A percentile compares a stretch with the other conserved stretches of the same genome.
These are phyloP conservation scores for Scartelaos histophorus DNA, from an alignment of 2,113 vertebrate genomes.

Conservation along the genomic window DNA sequence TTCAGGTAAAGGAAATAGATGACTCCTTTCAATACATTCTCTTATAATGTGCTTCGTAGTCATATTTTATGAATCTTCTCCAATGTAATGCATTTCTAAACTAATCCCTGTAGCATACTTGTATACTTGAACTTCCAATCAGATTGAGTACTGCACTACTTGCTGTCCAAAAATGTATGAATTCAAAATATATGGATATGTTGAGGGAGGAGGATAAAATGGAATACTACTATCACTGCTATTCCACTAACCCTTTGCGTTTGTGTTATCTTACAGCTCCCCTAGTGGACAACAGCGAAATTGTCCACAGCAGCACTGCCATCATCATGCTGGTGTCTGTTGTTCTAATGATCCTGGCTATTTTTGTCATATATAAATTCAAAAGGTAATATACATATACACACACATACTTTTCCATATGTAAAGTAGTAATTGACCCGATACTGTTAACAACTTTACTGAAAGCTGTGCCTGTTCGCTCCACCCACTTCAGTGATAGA, in stretches of 20 bases:
- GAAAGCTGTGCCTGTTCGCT: slow-evolving; percentile 16
- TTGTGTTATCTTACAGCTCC: slow-evolving; percentile 53
- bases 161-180: too few species aligned
- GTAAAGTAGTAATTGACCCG: not conserved
- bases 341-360: slow-evolving; percentile 61
- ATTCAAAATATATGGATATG: too few species aligned
- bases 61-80: too few species aligned
- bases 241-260: slow-evolving; percentile 4
- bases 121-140: too few species aligned
- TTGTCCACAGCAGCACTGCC: slow-evolving; percentile 62
- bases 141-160: too few species aligned
- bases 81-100: too few species aligned
- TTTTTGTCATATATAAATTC: slow-evolving; percentile 73
- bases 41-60: not conserved
- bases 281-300: slow-evolving; percentile 64
- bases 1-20: not conserved
- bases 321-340: slow-evolving; percentile 74
- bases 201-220: too few species aligned
- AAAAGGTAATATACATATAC: slow-evolving; percentile 61
- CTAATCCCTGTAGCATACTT: too few species aligned
- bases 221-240: not conserved
- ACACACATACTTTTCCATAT: not conserved
- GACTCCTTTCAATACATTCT: not conserved
- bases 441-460: not conserved
- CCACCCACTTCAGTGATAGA: slow-evolving; percentile 7